phyloP scores from a whole-genome alignment of 1,140 invertebrate genomes.

The Caenorhabditis remanei region DNA sequence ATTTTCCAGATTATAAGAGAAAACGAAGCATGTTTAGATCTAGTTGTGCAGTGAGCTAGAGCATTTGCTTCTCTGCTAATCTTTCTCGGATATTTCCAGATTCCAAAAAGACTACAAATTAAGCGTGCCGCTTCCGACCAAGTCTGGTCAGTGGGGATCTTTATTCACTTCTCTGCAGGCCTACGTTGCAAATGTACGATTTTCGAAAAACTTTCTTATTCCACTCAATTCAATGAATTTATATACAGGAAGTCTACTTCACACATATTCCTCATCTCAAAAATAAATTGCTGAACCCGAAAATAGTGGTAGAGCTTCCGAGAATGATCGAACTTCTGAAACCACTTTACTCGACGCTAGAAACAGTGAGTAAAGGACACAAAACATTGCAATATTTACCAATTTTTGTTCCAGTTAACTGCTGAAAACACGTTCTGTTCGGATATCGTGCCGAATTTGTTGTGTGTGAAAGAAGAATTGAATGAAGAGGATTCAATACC shows the following conservation, averaged over 20 bases:
- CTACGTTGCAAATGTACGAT: neutral
- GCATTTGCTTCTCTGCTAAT: neutral
- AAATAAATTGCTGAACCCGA: too few relatives aligned
- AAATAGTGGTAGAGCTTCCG: too few relatives aligned
- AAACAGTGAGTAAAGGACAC: neutral
- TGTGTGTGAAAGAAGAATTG: neutral
- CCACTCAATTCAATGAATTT: neutral
- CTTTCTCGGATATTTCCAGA: neutral
- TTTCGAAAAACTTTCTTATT: too few relatives aligned
- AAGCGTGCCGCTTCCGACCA: neutral
- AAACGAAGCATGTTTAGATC: neutral
- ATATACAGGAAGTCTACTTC: neutral
- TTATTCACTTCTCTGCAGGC: neutral
- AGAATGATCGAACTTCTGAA: neutral
- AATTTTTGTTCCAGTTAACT: neutral
- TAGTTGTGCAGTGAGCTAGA: neutral
- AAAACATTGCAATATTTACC: neutral
- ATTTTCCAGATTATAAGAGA: neutral
- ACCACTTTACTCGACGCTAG: neutral
- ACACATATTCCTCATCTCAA: too few relatives aligned
- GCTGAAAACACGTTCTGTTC: neutral
- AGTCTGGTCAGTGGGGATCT: neutral
- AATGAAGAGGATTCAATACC: neutral
- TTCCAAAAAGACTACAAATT: neutral
- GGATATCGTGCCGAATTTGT: conserved; percentile 6